A percentile compares a stretch with the other conserved stretches of the same genome.
Conservation (phyloP, 2,797 vertebrate genomes). For the Erpetoichthys calabaricus region DNA sequence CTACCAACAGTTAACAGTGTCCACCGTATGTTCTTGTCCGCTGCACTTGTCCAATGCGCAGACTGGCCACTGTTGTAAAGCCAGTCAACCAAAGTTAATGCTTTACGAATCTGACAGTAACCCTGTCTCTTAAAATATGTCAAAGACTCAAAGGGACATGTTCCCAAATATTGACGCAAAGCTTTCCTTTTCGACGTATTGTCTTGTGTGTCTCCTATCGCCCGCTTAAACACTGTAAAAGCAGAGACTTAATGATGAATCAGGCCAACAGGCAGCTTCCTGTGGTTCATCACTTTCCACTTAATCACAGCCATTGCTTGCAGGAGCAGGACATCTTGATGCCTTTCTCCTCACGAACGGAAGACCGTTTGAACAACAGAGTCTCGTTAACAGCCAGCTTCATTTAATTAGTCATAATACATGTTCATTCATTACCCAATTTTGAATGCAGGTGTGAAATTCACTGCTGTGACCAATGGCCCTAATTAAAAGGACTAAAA, state of each 20-base stretch:
- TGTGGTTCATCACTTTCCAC: not conserved
- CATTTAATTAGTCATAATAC: slow-evolving; percentile 38
- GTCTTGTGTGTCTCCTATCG: not conserved
- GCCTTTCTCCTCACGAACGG: not conserved
- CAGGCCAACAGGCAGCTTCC: not conserved
- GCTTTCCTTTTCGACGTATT: too few species aligned
- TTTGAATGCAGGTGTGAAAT: slow-evolving; percentile 30
- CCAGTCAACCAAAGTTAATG: too few species aligned
- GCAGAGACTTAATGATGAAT: not conserved
- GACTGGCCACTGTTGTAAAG: too few species aligned
- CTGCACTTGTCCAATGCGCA: too few species aligned
- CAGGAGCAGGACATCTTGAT: not conserved
- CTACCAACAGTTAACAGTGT: too few species aligned
- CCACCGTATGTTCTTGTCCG: too few species aligned
- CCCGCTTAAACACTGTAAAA: too few species aligned
- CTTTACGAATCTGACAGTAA: too few species aligned
- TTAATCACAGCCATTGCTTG: slow-evolving; percentile 1
- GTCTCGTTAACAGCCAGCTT: slow-evolving; percentile 23
- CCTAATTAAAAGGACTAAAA: slow-evolving; percentile 25
- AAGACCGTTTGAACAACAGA: slow-evolving; percentile 20
- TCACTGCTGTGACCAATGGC: slow-evolving; percentile 22
- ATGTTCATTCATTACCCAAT: slow-evolving; percentile 25
- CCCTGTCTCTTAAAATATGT: too few species aligned
- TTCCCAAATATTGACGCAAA: too few species aligned
- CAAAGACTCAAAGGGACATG: too few species aligned